These are phyloP conservation scores for Gorsachius goisagi DNA, from an alignment of 2,113 vertebrate genomes.

Conservation along the genomic window DNA sequence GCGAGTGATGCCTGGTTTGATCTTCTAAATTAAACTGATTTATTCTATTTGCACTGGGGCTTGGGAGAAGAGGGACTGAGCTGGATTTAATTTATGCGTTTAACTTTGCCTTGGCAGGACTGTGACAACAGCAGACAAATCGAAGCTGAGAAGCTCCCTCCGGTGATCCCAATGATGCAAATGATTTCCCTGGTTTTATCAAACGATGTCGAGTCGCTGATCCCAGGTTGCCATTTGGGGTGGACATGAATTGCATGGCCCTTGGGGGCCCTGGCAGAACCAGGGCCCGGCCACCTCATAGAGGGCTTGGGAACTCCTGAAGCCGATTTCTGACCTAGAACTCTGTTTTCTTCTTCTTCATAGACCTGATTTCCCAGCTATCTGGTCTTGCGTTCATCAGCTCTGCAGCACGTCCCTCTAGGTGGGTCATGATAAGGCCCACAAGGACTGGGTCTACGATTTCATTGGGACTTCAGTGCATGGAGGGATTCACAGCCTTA, in stretches of 20 bases:
- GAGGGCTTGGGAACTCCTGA: background rate
- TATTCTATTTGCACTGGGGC: conserved; percentile 7
- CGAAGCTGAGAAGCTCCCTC: background rate
- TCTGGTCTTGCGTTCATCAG: background rate
- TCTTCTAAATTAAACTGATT: conserved; percentile 33
- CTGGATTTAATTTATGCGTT: background rate
- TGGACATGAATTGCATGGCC: no score
- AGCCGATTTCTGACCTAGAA: background rate
- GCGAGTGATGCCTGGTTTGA: conserved; percentile 7
- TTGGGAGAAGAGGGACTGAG: background rate
- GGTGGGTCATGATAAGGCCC: background rate
- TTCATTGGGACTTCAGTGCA: background rate
- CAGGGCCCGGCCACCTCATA: background rate
- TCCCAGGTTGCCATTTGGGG: background rate
- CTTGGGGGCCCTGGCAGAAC: background rate
- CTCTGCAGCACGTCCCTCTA: background rate
- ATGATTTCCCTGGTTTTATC: background rate
- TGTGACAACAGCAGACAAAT: background rate
- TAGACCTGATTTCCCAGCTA: background rate
- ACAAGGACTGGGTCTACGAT: background rate
- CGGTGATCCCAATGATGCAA: background rate
- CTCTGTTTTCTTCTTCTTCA: background rate
- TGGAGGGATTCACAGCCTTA: background rate
- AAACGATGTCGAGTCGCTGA: rapidly evolving
- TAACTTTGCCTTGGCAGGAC: background rate